Base-by-base conservation (phyloP, 2,113 vertebrate genomes). In the Ceyx margarethae region DNA sequence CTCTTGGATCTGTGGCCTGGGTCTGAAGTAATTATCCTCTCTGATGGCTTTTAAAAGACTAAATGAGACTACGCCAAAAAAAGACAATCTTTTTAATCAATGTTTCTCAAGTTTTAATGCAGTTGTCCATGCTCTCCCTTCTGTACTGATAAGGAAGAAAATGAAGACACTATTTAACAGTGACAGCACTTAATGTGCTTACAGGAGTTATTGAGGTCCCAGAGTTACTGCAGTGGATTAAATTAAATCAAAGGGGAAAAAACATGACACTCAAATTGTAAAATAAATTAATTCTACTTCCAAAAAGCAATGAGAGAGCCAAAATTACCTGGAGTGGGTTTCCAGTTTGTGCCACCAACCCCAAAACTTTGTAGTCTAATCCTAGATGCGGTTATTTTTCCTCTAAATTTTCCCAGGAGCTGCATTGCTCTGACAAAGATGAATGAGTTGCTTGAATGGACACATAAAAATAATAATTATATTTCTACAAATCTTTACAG, bases 321-420 rank as follows among this genome's bases (percentile, higher is more conserved):
- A 9, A 5, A 29, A 33, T 28, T 53, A 26, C 21, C 54, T 64
- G 56, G 15, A 23, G 3, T 16, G 48, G 3, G 5, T 40, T 89
- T 76, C 45, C 9, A 10, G 6, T 62, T 67, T 57, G 20, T 76
- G 15, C 20, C 81, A 19, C 22, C 40, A 45, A 9, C 15, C 23
- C 26, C 31, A 56, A 73, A 83, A 48, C 7, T 68, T 23, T 5
- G 15, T 2, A 17, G 11, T 2, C 3, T 15, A 15, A 46, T 51
- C 11, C 48, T 11, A 29, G 15, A 33, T 0, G 0, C 0, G 10
- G 11, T 26, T 61, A 9, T 26, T 66, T 67, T 45, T 65, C 43
- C 71, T 54, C 74, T 40, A 54, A 81, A 78, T 18, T 11, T 37
- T 85, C 61, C 43, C 57, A 71, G 31, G 5, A 21, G 2, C 15